Evolutionary conservation across 2,888 invertebrate species (phyloP).

Genomic region (Mesodorylaimus sp.): DNA sequence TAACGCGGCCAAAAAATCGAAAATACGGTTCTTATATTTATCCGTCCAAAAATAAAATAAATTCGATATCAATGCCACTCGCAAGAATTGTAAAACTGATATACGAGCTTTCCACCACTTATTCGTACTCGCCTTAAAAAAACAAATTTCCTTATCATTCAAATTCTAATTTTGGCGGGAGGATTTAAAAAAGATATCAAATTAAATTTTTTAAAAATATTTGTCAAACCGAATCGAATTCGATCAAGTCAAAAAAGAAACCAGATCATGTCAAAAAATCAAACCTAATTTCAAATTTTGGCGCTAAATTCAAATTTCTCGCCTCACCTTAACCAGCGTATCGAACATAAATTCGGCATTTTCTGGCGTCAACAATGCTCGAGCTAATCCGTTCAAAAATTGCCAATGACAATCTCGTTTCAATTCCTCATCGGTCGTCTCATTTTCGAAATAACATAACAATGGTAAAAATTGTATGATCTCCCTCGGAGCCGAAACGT

Average conservation of each 20-base stretch:
- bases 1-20: background rate
- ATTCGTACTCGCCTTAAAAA: constrained; percentile 8
- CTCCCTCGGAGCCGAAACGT: background rate
- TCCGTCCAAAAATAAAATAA: constrained; percentile 27
- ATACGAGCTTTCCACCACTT: constrained; percentile 38
- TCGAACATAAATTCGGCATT: constrained; percentile 12
- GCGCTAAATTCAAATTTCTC: too few species aligned
- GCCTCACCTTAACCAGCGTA: too few species aligned
- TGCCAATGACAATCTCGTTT: constrained; percentile 35
- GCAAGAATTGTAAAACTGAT: constrained; percentile 36
- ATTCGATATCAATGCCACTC: constrained; percentile 40
- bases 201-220: too few species aligned
- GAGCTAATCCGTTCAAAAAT: constrained; percentile 17
- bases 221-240: too few species aligned
- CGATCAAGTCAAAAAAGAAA: too few species aligned
- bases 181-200: too few species aligned
- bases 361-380: constrained; percentile 8
- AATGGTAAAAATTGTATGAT: constrained; percentile 22
- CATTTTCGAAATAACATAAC: constrained; percentile 46
- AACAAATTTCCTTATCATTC: too few species aligned
- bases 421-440: constrained; percentile 57
- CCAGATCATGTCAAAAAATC: too few species aligned
- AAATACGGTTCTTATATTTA: background rate
- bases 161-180: too few species aligned
- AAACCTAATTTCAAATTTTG: too few species aligned